Evolutionary conservation across 1,140 invertebrate species (phyloP).

Genomic region (Chrysopa pallens): DNA sequence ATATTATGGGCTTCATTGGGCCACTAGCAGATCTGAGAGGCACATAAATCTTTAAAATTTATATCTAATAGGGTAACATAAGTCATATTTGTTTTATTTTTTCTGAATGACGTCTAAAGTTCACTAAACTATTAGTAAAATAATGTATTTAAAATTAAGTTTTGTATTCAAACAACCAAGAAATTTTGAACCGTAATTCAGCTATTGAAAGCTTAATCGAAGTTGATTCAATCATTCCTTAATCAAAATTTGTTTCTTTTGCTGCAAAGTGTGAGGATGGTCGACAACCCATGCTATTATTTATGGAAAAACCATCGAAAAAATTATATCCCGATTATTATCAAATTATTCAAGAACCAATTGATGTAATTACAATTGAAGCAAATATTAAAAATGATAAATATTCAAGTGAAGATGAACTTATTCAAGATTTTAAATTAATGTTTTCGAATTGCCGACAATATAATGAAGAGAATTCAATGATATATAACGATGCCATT

Average conservation of each 20-base stretch:
- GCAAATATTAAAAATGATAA: constrained; percentile 65
- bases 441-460: constrained; percentile 94
- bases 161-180: too few relatives aligned
- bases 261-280: constrained; percentile 49
- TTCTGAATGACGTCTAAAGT: too few relatives aligned
- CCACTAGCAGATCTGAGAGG: too few relatives aligned
- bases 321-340: constrained; percentile 95
- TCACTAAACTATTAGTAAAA: too few relatives aligned
- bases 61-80: too few relatives aligned
- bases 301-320: constrained; percentile 92
- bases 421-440: constrained; percentile 44
- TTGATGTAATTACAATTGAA: constrained; percentile 89
- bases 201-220: too few relatives aligned
- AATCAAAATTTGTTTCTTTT: neutral
- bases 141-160: too few relatives aligned
- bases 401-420: constrained; percentile 37
- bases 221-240: too few relatives aligned
- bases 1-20: too few relatives aligned
- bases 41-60: too few relatives aligned
- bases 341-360: constrained; percentile 82
- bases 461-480: constrained; percentile 91
- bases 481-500: constrained; percentile 88
- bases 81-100: too few relatives aligned
- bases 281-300: constrained; percentile 72
- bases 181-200: too few relatives aligned